phyloP scores from a whole-genome alignment of 2,113 vertebrate species.

The Urocitellus parryii region DNA sequence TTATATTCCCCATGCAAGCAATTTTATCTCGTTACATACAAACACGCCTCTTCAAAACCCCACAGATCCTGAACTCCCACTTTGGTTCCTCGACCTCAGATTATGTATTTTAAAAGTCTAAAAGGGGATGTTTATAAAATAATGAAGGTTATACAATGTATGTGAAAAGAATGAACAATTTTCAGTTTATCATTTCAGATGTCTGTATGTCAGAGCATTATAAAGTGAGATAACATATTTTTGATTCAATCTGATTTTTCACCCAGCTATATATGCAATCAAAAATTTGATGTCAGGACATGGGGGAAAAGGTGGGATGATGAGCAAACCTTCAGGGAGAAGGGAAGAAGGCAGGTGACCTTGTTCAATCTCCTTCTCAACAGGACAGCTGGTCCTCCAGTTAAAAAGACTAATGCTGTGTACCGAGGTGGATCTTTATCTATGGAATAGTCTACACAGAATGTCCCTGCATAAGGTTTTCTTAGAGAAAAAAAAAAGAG shows the following conservation, averaged over 20 bases:
- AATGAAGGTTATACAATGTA: background rate
- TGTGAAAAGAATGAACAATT: background rate
- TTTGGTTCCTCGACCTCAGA: background rate
- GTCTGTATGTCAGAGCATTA: background rate
- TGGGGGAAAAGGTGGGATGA: fast-evolving
- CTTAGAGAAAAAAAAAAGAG: background rate
- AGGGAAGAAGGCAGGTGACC: background rate
- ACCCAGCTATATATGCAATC: background rate
- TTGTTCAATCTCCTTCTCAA: background rate
- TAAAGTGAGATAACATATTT: background rate
- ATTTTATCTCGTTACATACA: background rate
- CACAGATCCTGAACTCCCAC: background rate
- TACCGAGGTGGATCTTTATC: background rate
- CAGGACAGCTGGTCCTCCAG: background rate
- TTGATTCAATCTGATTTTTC: background rate
- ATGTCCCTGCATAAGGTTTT: background rate
- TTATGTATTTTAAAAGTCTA: background rate
- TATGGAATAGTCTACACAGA: background rate
- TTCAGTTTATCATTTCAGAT: background rate
- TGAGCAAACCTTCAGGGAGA: background rate
- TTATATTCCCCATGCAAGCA: background rate
- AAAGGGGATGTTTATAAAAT: background rate
- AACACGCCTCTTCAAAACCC: background rate
- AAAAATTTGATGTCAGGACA: background rate
- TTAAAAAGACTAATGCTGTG: background rate